Percentiles rank a stretch among this genome's conserved stretches.
These are phyloP conservation scores for Actenoides lindsayi DNA, from an alignment of 2,113 vertebrate species.

Conservation along the genomic window DNA sequence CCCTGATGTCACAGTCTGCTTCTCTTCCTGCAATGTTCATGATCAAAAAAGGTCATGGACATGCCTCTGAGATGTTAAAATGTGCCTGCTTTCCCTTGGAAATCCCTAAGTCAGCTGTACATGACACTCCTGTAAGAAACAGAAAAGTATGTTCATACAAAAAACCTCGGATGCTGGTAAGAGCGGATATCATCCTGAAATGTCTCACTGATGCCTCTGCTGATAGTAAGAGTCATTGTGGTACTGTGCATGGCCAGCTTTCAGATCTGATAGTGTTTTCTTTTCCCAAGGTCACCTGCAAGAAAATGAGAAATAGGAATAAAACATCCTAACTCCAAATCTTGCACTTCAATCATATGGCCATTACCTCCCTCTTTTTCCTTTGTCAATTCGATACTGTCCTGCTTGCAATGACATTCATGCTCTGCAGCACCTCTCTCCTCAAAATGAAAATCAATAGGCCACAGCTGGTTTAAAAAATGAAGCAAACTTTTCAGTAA, in stretches of 20 bases:
- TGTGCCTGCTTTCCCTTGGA: neutral
- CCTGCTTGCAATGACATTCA: neutral
- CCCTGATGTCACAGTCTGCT: neutral
- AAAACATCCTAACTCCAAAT: neutral
- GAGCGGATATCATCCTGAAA: neutral
- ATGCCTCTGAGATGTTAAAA: neutral
- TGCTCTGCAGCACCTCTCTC: neutral
- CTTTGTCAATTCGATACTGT: neutral
- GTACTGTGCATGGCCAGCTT: neutral
- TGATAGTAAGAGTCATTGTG: neutral
- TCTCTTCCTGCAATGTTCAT: neutral
- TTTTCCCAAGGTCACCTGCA: neutral
- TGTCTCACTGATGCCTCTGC: neutral
- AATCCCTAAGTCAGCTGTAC: neutral
- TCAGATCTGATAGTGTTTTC: neutral
- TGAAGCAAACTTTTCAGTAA: conserved; percentile 1
- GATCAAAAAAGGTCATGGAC: neutral
- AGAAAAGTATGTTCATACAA: neutral
- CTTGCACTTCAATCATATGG: neutral
- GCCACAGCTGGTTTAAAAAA: neutral
- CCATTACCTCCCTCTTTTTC: neutral
- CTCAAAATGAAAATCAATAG: neutral
- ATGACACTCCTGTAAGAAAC: neutral
- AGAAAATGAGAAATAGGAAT: neutral
- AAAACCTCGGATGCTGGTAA: neutral